A percentile compares a stretch with the other conserved stretches of the same genome.
phyloP scores from a whole-genome alignment of 2,888 invertebrate species.

The Pherbina coryleti region DNA sequence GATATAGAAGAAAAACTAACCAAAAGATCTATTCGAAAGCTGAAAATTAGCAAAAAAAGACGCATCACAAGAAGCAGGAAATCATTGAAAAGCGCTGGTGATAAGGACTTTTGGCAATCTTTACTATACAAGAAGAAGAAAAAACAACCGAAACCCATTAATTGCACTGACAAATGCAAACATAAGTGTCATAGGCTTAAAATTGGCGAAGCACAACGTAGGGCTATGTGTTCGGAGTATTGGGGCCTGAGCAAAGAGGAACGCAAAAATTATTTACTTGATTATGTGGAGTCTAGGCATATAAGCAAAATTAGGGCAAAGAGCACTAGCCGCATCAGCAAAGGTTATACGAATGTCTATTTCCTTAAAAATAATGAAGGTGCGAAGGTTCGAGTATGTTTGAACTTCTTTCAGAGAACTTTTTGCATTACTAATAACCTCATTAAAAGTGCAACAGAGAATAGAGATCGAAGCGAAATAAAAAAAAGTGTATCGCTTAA shows the following conservation, averaged over 20 bases:
- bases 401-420: slow-evolving; percentile 48
- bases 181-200: slow-evolving; percentile 44
- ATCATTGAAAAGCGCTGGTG: neutral
- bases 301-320: slow-evolving; percentile 40
- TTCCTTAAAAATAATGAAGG: slow-evolving; percentile 40
- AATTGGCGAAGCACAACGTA: slow-evolving; percentile 43
- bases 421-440: slow-evolving; percentile 42
- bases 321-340: slow-evolving; percentile 32
- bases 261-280: slow-evolving; percentile 41
- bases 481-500: neutral
- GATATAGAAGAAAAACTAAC: slow-evolving; percentile 36
- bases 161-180: slow-evolving; percentile 46
- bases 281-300: slow-evolving; percentile 42
- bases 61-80: neutral
- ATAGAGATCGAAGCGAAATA: slow-evolving; percentile 37
- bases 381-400: slow-evolving; percentile 42
- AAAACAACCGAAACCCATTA: slow-evolving; percentile 38
- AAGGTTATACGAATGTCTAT: slow-evolving; percentile 46
- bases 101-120: neutral
- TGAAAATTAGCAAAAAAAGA: neutral
- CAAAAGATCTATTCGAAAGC: neutral
- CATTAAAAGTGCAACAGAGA: slow-evolving; percentile 47
- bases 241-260: slow-evolving; percentile 44
- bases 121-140: slow-evolving; percentile 2
- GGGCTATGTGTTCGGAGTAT: slow-evolving; percentile 43